Percentiles rank a stretch among this genome's conserved stretches.
Conservation (phyloP, 2,113 vertebrate species). For the Cyanocitta stelleri region DNA sequence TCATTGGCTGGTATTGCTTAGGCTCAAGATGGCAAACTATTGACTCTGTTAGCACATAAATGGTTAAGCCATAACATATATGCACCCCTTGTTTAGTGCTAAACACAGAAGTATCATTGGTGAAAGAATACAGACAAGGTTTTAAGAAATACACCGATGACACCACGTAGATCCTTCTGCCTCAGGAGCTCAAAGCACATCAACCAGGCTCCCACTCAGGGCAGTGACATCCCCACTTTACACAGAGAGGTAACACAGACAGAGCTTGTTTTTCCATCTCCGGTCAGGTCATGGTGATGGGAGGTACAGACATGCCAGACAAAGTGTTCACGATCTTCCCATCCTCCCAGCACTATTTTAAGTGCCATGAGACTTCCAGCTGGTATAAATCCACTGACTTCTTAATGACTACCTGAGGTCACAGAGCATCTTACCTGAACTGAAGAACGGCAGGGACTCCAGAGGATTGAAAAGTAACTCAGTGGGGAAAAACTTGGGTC, state of each 20-base stretch:
- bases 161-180: neutral
- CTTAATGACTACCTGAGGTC: neutral
- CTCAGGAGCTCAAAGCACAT: neutral
- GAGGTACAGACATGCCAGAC: neutral
- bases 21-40: neutral
- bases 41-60: neutral
- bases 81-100: neutral
- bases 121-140: neutral
- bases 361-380: neutral
- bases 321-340: rapidly evolving
- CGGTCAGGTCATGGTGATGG: neutral
- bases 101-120: neutral
- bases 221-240: neutral
- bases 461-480: neutral
- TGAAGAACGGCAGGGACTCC: neutral
- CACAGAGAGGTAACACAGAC: neutral
- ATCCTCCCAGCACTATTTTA: neutral
- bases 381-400: neutral
- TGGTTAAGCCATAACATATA: neutral
- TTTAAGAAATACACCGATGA: neutral
- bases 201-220: neutral
- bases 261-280: neutral
- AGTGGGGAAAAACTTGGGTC: neutral
- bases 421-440: neutral
- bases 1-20: neutral